Percentiles rank a stretch among this genome's conserved stretches.
phyloP scores from a whole-genome alignment of 2,797 vertebrate genomes.

The Ctenosaura bakeri region DNA sequence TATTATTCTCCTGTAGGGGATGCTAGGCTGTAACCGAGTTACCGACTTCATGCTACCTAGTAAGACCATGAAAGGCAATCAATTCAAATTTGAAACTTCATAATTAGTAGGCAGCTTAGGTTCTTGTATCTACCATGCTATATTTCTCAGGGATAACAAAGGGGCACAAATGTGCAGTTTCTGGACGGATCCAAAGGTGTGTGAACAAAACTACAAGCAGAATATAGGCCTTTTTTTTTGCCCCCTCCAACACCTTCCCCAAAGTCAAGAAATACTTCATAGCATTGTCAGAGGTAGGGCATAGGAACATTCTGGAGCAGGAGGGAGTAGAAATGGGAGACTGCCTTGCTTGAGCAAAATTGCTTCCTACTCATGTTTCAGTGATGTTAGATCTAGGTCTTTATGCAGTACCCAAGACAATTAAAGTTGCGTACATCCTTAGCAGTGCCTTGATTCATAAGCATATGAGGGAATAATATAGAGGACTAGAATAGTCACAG shows the following conservation, averaged over 20 bases:
- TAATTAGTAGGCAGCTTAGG: not conserved
- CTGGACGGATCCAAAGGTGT: not conserved
- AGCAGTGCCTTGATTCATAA: not conserved
- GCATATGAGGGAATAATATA: not conserved
- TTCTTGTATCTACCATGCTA: not conserved
- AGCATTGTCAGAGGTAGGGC: not conserved
- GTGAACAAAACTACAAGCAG: not conserved
- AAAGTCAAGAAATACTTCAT: not conserved
- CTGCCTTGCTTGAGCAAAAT: not conserved
- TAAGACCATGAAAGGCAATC: not conserved
- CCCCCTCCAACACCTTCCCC: not conserved
- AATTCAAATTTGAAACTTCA: not conserved
- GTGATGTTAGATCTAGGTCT: too few species aligned
- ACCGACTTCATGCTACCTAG: not conserved
- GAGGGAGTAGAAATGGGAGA: not conserved
- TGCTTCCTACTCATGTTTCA: not conserved
- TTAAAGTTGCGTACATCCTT: not conserved
- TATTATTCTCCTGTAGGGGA: not conserved
- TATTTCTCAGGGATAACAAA: not conserved
- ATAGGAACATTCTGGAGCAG: not conserved
- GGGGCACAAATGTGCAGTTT: not conserved
- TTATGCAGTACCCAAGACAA: not conserved
- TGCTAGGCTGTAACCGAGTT: not conserved
- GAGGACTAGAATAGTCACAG: not conserved
- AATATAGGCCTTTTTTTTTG: not conserved